Base-by-base conservation (phyloP, 1,140 invertebrate species). In the Bathynomus jamesi region DNA sequence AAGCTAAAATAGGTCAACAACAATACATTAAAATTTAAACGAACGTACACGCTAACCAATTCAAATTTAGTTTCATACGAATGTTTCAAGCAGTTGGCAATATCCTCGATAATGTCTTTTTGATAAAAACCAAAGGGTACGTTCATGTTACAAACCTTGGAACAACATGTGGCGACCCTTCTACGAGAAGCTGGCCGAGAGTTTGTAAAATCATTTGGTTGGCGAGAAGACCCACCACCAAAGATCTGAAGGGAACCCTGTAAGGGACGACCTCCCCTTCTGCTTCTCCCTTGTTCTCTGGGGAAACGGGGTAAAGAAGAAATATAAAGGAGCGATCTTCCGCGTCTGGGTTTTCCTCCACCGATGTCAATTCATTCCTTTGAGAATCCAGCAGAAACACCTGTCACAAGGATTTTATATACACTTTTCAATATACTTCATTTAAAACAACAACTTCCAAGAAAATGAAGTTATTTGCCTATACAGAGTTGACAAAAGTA, bases 201-300 rank as follows among this genome's bases (percentile, higher is more conserved):
- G 93, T 92, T 82, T 96, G 93, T 28, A 96, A 85, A 61, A 96
- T 82, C 85, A 96, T 92, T 82, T 95, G 93, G 81, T 96, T 93
- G 21, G 93, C 91, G 63, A 96, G 80, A 31, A 97, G 85, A 10
- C 93, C 92, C 2, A 96, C 90, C 0, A 96, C 89, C 29, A 96
- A 81, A 74, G 89, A 91, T 78, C 90, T 86, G 74, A 95, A 90
- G 27, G 94, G 91, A 40, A 97, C 91, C 74, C 92, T 87, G 30
- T 89, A 61, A 24, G 70, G 70, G 29, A 28, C 69, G 32, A 63
- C 68, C 46, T 63, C 60, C 29, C 24, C 32, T 63, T 31, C 25
- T 32, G 61, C 53, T 31, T 2, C 21, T 69, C 46, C 28, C 46
- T 61, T 31, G 27, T 64, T 28, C 25, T 63, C 60, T 63, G 61